Percentiles rank a stretch among this genome's conserved stretches.
Evolutionary conservation across 2,888 invertebrate species (phyloP).

Genomic region (Apodemia hepburni): DNA sequence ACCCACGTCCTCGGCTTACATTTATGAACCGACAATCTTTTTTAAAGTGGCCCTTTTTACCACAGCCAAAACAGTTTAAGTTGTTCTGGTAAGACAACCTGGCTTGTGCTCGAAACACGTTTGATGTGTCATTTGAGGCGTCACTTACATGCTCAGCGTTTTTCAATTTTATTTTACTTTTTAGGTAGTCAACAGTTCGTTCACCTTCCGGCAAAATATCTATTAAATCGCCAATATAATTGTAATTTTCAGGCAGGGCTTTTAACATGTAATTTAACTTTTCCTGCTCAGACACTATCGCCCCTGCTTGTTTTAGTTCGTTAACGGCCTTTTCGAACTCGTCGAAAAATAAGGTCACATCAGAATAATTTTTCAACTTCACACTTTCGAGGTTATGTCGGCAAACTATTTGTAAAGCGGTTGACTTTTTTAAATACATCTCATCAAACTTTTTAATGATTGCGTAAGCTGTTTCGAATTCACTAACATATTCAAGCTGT

Average conservation of each 20-base stretch:
- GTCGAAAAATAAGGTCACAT: conserved; percentile 28
- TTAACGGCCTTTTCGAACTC: conserved; percentile 32
- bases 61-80: conserved; percentile 13
- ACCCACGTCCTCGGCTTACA: not conserved
- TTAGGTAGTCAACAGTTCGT: conserved; percentile 27
- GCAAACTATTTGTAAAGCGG: conserved; percentile 34
- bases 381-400: conserved; percentile 31
- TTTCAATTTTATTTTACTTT: conserved; percentile 26
- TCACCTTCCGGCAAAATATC: conserved; percentile 22
- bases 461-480: conserved; percentile 26
- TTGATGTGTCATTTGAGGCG: conserved; percentile 9
- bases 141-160: conserved; percentile 7
- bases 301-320: conserved; percentile 28
- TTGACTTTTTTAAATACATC: conserved; percentile 33
- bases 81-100: not conserved
- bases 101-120: conserved; percentile 9
- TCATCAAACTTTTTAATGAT: conserved; percentile 32
- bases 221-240: conserved; percentile 26
- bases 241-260: conserved; percentile 23
- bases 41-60: conserved; percentile 18
- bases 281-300: conserved; percentile 22
- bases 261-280: conserved; percentile 28
- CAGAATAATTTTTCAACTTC: conserved; percentile 31
- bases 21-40: conserved; percentile 3
- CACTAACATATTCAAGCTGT: conserved; percentile 33